Conservation (phyloP, 2,113 vertebrate species). For the Morone saxatilis region DNA sequence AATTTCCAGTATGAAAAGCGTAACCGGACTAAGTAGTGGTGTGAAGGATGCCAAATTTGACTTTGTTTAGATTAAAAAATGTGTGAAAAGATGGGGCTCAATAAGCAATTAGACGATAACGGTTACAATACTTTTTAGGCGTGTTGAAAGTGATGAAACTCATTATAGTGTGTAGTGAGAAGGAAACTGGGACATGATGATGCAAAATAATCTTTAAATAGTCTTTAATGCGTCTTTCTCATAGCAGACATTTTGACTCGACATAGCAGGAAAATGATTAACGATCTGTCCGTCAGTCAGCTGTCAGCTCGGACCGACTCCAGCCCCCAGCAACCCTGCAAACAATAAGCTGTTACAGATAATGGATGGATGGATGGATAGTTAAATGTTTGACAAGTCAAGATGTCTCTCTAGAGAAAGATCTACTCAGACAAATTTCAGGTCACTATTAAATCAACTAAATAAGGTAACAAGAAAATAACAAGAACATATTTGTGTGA, state of each 20-base stretch:
- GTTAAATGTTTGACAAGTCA: conserved; percentile 12
- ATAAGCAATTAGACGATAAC: not conserved
- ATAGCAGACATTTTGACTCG: conserved; percentile 3
- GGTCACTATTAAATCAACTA: not conserved
- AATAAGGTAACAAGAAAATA: too few relatives aligned
- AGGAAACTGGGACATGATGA: not conserved
- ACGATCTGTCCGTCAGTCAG: too few relatives aligned
- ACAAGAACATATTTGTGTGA: too few relatives aligned
- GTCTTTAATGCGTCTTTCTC: not conserved
- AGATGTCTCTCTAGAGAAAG: not conserved
- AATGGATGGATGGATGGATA: too few relatives aligned
- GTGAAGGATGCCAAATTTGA: not conserved
- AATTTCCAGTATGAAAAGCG: not conserved
- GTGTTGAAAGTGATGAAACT: not conserved
- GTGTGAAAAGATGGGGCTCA: not conserved
- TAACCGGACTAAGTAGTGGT: not conserved
- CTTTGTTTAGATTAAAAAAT: too few relatives aligned
- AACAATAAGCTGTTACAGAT: too few relatives aligned
- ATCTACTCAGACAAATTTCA: not conserved
- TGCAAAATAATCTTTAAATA: too few relatives aligned
- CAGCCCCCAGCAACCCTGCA: too few relatives aligned
- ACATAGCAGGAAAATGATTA: too few relatives aligned
- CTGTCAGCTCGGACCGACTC: too few relatives aligned
- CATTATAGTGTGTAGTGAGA: not conserved
- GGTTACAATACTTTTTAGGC: not conserved